Evolutionary conservation across 2,113 vertebrate species (phyloP), one percentile per base, ranked within the genome.

Genomic region (Cyrtonyx montezumae): DNA sequence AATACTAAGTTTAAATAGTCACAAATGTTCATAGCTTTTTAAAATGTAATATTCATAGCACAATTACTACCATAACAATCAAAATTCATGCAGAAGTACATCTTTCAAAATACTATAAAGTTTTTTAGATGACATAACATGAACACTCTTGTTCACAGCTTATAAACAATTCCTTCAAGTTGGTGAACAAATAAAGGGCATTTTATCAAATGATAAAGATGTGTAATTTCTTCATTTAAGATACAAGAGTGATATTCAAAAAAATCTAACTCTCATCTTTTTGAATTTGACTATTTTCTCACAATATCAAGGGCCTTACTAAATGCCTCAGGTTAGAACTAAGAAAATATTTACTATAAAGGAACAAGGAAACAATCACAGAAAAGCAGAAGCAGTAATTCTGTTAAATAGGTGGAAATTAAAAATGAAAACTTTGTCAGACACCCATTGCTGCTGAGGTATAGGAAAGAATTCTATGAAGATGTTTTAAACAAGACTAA

Each of bases 1-100:
- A 87, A 83, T 56, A 87, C 79, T 88, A 77, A 88, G 34, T 28
- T 84, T 63, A 74, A 75, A 49, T 66, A 81, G 78, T 51, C 74
- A 81, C 22, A 89, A 87, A 93, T n/a, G 43, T 67, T 93, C 84
- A 84, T 73, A 88, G 69, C 65, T 81, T 93, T 93, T 76, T 74
- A 86, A 74, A 37, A 58, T 78, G 21, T 32, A 73, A 80, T 9
- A 32, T 78, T 86, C 25, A 28, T 61, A 84, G 37, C 65, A 66
- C 12, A 66, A 14, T 49, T 73, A 80, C 79, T 77, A 77, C 5
- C n/a, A 32, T 80, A 78, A 40, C 34, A 46, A 75, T n/a, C 71
- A 87, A 85, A 90, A 55, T 9, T 74, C 8, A 83, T 71, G 46
- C 16, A 68, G 55, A 83, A 87, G 43, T 19, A 65, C 13, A 28